Base-by-base conservation (phyloP, 2,888 invertebrate species). In the Cephus pulcher region DNA sequence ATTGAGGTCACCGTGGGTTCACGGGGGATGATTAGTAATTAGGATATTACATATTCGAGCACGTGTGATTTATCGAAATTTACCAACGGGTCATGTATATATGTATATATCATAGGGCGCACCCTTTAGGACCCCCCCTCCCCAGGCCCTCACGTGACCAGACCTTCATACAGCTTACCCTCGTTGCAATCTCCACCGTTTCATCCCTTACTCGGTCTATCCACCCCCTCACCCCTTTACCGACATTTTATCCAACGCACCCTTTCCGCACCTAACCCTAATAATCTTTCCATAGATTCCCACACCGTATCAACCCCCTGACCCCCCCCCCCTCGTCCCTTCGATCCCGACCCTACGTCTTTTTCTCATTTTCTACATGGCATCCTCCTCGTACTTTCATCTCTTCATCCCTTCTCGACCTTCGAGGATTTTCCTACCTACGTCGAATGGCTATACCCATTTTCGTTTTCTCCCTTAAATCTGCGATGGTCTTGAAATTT, bases 31-130 rank as follows among this genome's bases (percentile, higher is more conserved):
- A 84, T 86, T 81, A 83, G 81, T 85, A 86, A 86, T 86, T 87
- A 86, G 86, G 84, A 85, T 81, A 86, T 87, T 87, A 84, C 84
- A 83, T 83, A 86, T 87, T 84, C 84, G 85, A 85, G 82, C 80
- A 81, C 82, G 85, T 87, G 87, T 86, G 86, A 86, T 86, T 87
- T 86, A 86, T 86, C 82, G 86, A 82, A 80, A 82, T 82, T 79
- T 82, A 80, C 80, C 80, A 80, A 82, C 85, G 85, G 83, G 84
- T 56, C 23, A 9, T 15, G 33, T 33, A 6, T 23, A 23, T 40
- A 40, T 56, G 0, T 56, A 56, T 23, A 56, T 86, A 23, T 35
- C 23, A 11, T n/a, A n/a, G 35, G 37, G 34, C 74, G 32, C 71
- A 71, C 3, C 71, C 71, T 56, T 23, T 56, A 71, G 71, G 71